Percentiles rank a stretch among this genome's conserved stretches.
These are phyloP conservation scores for Hormaphis cornu DNA, from an alignment of 1,140 invertebrate species.

Conservation along the genomic window DNA sequence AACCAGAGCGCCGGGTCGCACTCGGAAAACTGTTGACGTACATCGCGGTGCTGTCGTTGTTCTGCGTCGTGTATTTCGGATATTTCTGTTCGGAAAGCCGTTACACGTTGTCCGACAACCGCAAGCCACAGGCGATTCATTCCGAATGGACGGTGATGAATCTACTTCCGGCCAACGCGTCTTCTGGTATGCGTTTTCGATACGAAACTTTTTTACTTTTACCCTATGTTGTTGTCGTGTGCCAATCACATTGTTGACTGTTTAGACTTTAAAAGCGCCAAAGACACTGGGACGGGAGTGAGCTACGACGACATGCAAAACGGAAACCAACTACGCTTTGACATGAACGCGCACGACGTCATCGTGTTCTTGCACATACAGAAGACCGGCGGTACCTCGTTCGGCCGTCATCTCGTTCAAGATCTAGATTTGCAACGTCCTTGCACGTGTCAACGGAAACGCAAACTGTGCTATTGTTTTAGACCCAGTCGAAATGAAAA, in stretches of 20 bases:
- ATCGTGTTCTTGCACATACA: constrained; percentile 98
- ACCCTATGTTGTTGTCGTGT: not conserved
- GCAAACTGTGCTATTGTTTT: constrained; percentile 86
- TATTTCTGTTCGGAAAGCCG: constrained; percentile 81
- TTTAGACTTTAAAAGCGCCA: constrained; percentile 5
- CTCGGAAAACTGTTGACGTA: constrained; percentile 64
- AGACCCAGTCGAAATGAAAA: constrained; percentile 78
- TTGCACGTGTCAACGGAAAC: constrained; percentile 73
- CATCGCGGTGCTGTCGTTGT: constrained; percentile 65
- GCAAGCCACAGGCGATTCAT: constrained; percentile 42
- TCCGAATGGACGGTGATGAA: constrained; percentile 41
- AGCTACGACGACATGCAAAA: constrained; percentile 72
- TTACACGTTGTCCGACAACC: constrained; percentile 56
- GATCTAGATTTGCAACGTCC: constrained; percentile 82
- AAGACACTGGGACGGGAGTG: constrained; percentile 42
- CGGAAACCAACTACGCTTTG: constrained; percentile 69
- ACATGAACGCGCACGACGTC: constrained; percentile 85
- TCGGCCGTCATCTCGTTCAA: constrained; percentile 87
- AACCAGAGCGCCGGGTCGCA: constrained; percentile 55
- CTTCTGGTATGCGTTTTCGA: constrained; percentile 40
- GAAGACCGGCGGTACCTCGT: constrained; percentile 86
- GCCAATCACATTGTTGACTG: not conserved
- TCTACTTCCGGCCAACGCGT: constrained; percentile 35
- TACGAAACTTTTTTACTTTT: constrained; percentile 17
- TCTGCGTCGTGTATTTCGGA: constrained; percentile 74